Percentiles rank a stretch among this genome's conserved stretches.
These are phyloP conservation scores for Vimba vimba DNA, from an alignment of 2,113 vertebrate genomes.

Conservation along the genomic window DNA sequence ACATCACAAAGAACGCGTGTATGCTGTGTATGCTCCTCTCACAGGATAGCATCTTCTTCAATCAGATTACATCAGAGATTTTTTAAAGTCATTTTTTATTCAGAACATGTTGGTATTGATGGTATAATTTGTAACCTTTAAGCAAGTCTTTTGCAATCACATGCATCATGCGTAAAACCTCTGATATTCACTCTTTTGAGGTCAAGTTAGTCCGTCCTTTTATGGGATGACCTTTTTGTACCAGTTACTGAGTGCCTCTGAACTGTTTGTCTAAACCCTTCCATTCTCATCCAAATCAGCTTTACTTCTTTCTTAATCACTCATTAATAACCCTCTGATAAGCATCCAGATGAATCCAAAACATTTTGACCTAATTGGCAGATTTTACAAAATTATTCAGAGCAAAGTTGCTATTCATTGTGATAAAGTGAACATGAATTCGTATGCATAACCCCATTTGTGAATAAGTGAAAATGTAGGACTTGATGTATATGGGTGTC, in stretches of 20 bases:
- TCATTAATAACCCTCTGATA: too few species aligned
- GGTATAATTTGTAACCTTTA: not conserved
- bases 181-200: not conserved
- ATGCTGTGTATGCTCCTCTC: not conserved
- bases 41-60: not conserved
- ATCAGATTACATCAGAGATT: not conserved
- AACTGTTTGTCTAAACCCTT: not conserved
- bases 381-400: too few species aligned
- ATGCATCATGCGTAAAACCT: not conserved
- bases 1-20: not conserved
- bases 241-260: not conserved
- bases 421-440: too few species aligned
- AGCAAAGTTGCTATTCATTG: too few species aligned
- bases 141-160: not conserved
- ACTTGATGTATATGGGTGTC: too few species aligned
- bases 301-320: too few species aligned
- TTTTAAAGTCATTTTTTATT: not conserved
- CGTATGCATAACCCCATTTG: too few species aligned
- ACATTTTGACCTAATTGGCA: too few species aligned
- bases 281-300: not conserved
- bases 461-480: too few species aligned
- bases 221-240: not conserved
- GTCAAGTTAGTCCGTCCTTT: not conserved
- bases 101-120: not conserved
- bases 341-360: too few species aligned